A percentile compares a stretch with the other conserved stretches of the same genome.
Evolutionary conservation across 2,888 invertebrate genomes (phyloP).

Genomic region (Leptinotarsa peninsularis): DNA sequence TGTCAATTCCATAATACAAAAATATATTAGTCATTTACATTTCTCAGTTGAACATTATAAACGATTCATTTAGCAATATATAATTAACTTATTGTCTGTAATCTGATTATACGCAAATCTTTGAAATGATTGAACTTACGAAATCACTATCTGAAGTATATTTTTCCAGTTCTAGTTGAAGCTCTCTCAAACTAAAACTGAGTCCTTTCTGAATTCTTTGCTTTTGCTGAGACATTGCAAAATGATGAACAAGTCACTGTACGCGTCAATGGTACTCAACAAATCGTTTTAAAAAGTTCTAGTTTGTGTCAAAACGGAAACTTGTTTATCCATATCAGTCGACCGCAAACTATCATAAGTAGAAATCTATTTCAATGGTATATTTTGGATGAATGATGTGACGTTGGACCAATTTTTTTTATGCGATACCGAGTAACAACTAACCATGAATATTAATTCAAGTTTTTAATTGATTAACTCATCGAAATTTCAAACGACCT

Average conservation of each 20-base stretch:
- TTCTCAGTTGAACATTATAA: too few relatives aligned
- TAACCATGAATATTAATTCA: too few relatives aligned
- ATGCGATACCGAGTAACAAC: too few relatives aligned
- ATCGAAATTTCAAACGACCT: too few relatives aligned
- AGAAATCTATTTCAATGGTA: neutral
- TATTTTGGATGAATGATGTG: too few relatives aligned
- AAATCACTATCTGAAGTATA: conserved; percentile 43
- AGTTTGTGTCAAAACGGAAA: neutral
- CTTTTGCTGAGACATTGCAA: conserved; percentile 25
- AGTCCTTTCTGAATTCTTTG: conserved; percentile 53
- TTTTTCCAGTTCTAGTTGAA: conserved; percentile 58
- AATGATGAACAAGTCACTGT: neutral
- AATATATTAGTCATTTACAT: too few relatives aligned
- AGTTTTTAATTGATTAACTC: too few relatives aligned
- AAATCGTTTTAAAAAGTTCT: neutral
- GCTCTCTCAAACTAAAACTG: conserved; percentile 59
- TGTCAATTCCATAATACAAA: too few relatives aligned
- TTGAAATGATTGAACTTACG: conserved; percentile 33
- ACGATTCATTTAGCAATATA: too few relatives aligned
- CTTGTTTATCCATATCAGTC: neutral
- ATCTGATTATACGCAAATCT: too few relatives aligned
- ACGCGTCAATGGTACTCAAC: conserved; percentile 1
- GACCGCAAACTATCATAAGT: neutral
- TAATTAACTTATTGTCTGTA: too few relatives aligned
- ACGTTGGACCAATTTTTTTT: too few relatives aligned